Evolutionary conservation across 2,888 invertebrate genomes (phyloP), one percentile per base, ranked within the genome.

Genomic region (Macrophya annulata): DNA sequence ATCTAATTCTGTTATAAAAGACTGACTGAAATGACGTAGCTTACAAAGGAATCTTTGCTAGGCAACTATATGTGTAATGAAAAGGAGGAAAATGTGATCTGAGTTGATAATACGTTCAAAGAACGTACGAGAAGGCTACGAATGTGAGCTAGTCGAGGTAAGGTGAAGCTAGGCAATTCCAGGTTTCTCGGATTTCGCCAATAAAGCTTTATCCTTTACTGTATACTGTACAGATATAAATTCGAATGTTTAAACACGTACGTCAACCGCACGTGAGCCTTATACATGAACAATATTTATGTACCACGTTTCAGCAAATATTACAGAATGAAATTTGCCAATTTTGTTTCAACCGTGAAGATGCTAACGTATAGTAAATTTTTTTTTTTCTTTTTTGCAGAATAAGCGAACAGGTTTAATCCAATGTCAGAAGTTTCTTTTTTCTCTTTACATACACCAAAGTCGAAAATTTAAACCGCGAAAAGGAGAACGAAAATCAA

Each of bases 271-370:
- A 77, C 77, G 77, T 77, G 48, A 77, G 9, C 31, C 77, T 51
- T 31, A 48, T 55, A 45, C 72, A 77, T 55, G 77, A 77, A 77
- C 55, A 77, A 77, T 77, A 55, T 51, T 51, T 37, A 37, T 31
- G 45, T 45, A 45, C 72, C 4, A 8, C 45, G 72, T 37, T 48
- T 51, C 37, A 31, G 51, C 55, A 77, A 77, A 77, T 77, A 77
- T 77, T 43, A 12, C 9, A 25, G 8, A 40, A 43, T 21, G 43
- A 43, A 43, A 74, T 74, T 74, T n/a, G 43, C 45, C 74, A 45
- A 21, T 21, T 25, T 45, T 21, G 21, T 37, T 17, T 68, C 25
- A 68, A 15, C 37, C 15, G 37, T 6, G 12, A 62, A 12, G 25
- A 62, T 62, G 12, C 25, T 21, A 12, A 62, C 62, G 62, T 12